Conservation (phyloP, 2,113 vertebrate genomes). For the Pomatorhinus ruficollis region DNA sequence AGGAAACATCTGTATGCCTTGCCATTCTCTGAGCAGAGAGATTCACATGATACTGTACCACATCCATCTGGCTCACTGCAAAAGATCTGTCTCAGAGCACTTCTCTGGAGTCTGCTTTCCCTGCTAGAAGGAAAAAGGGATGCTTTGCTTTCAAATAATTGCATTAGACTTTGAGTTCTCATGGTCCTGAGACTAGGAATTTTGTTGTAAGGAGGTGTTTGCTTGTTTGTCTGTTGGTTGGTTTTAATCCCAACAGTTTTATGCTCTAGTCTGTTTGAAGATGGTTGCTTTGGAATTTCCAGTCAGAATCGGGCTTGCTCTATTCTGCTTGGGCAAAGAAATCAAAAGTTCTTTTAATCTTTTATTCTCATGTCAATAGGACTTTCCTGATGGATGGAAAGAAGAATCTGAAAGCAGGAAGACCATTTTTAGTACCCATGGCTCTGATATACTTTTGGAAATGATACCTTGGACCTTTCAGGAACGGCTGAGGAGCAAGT, state of each 20-base stretch:
- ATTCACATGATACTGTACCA: not conserved
- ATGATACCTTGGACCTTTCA: not conserved
- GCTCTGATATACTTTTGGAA: not conserved
- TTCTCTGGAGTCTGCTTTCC: not conserved
- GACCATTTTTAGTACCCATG: not conserved
- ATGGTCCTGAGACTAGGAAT: not conserved
- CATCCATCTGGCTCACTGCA: not conserved
- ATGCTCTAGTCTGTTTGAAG: not conserved
- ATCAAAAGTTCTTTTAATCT: not conserved
- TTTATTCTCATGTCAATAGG: not conserved
- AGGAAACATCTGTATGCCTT: not conserved
- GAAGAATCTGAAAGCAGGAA: not conserved
- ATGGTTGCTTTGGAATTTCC: not conserved
- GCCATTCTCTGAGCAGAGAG: not conserved
- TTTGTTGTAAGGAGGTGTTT: not conserved
- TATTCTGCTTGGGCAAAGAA: not conserved
- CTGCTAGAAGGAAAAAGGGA: not conserved
- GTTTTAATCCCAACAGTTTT: not conserved
- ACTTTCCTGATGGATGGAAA: not conserved
- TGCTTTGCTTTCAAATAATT: not conserved
- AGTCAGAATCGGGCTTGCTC: not conserved
- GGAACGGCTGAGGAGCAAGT: not conserved
- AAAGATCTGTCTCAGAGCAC: not conserved
- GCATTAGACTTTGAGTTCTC: not conserved
- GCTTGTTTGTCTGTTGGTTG: not conserved